Conservation (phyloP, 2,113 vertebrate species). For the Peromyscus californicus region DNA sequence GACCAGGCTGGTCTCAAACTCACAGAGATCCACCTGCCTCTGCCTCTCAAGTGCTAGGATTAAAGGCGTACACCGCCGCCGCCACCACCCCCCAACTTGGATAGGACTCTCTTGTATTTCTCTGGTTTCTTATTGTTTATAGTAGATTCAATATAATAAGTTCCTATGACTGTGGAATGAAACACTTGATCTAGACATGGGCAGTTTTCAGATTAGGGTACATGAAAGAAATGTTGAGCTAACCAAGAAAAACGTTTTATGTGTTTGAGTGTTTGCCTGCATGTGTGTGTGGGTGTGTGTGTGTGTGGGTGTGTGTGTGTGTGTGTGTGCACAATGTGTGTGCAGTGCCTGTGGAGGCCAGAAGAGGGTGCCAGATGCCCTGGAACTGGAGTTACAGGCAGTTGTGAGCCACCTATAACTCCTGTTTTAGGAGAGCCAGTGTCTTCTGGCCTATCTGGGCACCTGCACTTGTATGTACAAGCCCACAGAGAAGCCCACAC, state of each 20-base stretch:
- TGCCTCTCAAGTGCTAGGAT: too few species aligned
- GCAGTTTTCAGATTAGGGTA: neutral
- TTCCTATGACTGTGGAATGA: slow-evolving; percentile 19
- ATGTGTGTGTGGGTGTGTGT: neutral
- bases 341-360: neutral
- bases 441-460: slow-evolving; percentile 63
- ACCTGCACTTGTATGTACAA: neutral
- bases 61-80: too few species aligned
- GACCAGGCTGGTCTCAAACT: too few species aligned
- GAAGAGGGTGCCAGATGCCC: neutral
- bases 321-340: neutral
- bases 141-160: neutral
- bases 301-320: neutral
- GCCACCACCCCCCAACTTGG: too few species aligned
- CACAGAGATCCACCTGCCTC: too few species aligned
- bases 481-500: neutral
- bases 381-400: neutral
- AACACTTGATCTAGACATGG: neutral
- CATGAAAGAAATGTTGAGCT: neutral
- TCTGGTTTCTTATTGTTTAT: slow-evolving; percentile 22
- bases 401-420: neutral
- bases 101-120: neutral
- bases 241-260: neutral
- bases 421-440: slow-evolving; percentile 50
- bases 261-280: neutral